phyloP scores from a whole-genome alignment of 2,888 invertebrate genomes.

The Alsophila aescularia region DNA sequence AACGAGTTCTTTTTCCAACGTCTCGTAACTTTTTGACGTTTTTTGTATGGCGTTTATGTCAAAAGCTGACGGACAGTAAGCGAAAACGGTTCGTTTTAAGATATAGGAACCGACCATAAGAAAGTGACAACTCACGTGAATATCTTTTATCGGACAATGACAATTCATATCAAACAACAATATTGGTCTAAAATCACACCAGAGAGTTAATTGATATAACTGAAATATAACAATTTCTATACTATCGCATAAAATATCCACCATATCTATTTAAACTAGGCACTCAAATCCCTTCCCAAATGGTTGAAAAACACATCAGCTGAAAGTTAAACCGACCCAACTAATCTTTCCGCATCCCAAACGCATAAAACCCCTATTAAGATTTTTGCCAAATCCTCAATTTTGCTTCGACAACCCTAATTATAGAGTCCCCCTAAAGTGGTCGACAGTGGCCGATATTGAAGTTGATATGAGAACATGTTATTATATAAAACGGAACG shows the following conservation, averaged over 20 bases:
- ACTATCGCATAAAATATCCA: neutral
- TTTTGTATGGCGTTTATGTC: too few species aligned
- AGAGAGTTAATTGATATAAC: too few species aligned
- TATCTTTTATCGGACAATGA: too few species aligned
- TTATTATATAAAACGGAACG: slow-evolving; percentile 37
- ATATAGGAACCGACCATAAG: too few species aligned
- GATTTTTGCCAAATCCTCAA: slow-evolving; percentile 37
- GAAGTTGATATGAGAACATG: slow-evolving; percentile 38
- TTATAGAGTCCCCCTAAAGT: slow-evolving; percentile 43
- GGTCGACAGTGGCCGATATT: slow-evolving; percentile 47
- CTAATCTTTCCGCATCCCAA: slow-evolving; percentile 24
- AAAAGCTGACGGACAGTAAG: too few species aligned
- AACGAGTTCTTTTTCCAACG: too few species aligned
- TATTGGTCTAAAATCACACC: too few species aligned
- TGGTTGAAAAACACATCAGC: slow-evolving; percentile 22
- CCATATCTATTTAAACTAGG: slow-evolving; percentile 4
- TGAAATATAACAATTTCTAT: neutral
- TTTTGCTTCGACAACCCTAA: slow-evolving; percentile 40
- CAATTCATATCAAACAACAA: too few species aligned
- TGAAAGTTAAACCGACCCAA: slow-evolving; percentile 24
- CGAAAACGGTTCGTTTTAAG: too few species aligned
- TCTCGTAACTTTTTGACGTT: too few species aligned
- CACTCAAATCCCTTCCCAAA: slow-evolving; percentile 12
- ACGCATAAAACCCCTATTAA: slow-evolving; percentile 35
- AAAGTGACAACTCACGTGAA: too few species aligned